Base-by-base conservation (phyloP, 2,797 vertebrate species). In the Karalla daura region DNA sequence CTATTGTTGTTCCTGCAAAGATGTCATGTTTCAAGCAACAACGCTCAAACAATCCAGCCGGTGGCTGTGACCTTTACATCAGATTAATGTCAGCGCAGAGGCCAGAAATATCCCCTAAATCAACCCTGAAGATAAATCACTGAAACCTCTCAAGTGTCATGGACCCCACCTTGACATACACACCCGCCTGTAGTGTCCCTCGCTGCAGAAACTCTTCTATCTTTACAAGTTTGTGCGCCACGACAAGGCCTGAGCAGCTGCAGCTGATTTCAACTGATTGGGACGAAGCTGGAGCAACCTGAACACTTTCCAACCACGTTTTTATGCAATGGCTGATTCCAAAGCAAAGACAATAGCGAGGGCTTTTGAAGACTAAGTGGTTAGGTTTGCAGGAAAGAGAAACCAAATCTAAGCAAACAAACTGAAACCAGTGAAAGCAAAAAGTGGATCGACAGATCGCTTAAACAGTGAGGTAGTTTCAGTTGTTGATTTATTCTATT, bases 221-320 rank as follows among this genome's bases (percentile, higher is more conserved):
- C 49, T 28, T n/a, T n/a, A 14, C 14, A 12, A 21, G 24, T 24
- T 55, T 6, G 15, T 33, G 23, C 35, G 36, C 28, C 41, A n/a
- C 12, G 35, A 59, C 11, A 4, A 41, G 53, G 53, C 23, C 47
- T 64, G 32, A 23, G 44, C 54, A 61, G 59, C 65, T 64, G 46
- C 54, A 47, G 4, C 47, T 52, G 21, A 63, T 68, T 59, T 17
- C 7, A 36, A 23, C 20, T 63, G 59, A 75, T 59, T 69, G 49
- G n/a, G 12, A 43, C 7, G 2, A 33, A 69, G 35, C 18, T 11
- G 4, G 27, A 41, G 44, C 3, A 8, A 46, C 45, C 14, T 18
- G 7, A 62, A 47, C 21, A 5, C 43, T 55, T 37, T 43, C 49
- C 21, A 20, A 25, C 33, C 13, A 0, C 20, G 23, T 15, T n/a